phyloP scores from a whole-genome alignment of 1,140 invertebrate species.

The Cotesia chilonis region DNA sequence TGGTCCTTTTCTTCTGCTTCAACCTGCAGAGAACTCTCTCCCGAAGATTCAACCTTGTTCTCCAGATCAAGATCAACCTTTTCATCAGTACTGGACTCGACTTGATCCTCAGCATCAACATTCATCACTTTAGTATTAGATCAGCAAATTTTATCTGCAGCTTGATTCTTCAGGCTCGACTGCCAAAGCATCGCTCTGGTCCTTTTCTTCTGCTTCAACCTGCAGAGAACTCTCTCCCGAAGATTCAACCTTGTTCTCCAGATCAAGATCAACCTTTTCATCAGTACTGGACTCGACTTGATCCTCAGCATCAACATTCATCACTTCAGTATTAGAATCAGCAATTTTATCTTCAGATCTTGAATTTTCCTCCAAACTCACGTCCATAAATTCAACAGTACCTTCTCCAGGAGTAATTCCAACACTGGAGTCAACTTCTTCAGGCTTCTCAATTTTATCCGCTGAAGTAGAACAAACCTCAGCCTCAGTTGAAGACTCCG shows the following conservation, averaged over 20 bases:
- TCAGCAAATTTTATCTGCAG: constrained; percentile 24
- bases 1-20: background rate
- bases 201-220: constrained; percentile 4
- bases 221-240: background rate
- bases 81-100: constrained; percentile 54
- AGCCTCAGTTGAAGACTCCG: too few relatives aligned
- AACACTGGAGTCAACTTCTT: background rate
- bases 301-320: constrained; percentile 50
- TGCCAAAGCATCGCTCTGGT: too few relatives aligned
- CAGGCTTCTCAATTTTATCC: background rate
- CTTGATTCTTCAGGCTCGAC: too few relatives aligned
- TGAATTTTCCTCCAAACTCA: background rate
- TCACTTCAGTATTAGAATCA: constrained; percentile 51
- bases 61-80: constrained; percentile 48
- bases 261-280: constrained; percentile 52
- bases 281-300: constrained; percentile 50
- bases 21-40: background rate
- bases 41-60: background rate
- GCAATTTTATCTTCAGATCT: constrained; percentile 22
- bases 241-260: background rate
- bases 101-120: constrained; percentile 49
- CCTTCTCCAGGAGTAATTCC: background rate
- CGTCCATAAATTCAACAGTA: background rate
- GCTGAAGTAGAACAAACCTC: too few relatives aligned
- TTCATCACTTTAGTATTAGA: too few relatives aligned